These are phyloP conservation scores for Diaperis boleti DNA, from an alignment of 2,888 invertebrate genomes.

Conservation along the genomic window DNA sequence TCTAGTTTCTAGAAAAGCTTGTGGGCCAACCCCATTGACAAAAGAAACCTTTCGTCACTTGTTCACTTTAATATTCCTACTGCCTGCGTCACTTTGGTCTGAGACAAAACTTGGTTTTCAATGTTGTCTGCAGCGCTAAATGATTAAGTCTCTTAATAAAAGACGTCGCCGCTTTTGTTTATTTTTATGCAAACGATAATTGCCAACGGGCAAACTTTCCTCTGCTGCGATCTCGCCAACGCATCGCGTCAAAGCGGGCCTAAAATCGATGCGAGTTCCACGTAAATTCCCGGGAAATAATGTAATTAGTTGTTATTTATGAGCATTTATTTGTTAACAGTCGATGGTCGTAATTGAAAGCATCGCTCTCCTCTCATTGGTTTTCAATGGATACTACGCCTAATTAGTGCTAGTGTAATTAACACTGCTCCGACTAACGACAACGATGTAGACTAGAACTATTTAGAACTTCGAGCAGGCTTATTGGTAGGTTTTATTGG, in stretches of 20 bases:
- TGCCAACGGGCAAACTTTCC: slow-evolving; percentile 19
- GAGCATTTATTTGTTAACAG: slow-evolving; percentile 38
- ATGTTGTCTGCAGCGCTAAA: slow-evolving; percentile 6
- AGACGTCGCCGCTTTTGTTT: slow-evolving; percentile 18
- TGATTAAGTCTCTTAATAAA: slow-evolving; percentile 13
- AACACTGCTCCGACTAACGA: slow-evolving; percentile 40
- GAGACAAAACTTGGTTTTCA: background rate
- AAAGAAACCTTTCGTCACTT: too few species aligned
- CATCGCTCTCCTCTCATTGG: slow-evolving; percentile 34
- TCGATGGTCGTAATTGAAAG: slow-evolving; percentile 40
- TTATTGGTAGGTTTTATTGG: slow-evolving; percentile 16
- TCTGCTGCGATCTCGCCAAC: background rate
- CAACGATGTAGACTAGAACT: slow-evolving; percentile 19
- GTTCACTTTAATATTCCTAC: too few species aligned
- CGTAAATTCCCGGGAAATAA: slow-evolving; percentile 11
- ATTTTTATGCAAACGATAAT: slow-evolving; percentile 26
- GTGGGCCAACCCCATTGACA: too few species aligned
- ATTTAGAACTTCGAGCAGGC: slow-evolving; percentile 18
- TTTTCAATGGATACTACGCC: slow-evolving; percentile 32
- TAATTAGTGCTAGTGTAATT: slow-evolving; percentile 40
- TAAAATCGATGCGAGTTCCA: slow-evolving; percentile 13
- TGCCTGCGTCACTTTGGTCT: too few species aligned
- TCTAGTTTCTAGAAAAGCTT: too few species aligned
- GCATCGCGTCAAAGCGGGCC: background rate
- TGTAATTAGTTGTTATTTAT: slow-evolving; percentile 37